Evolutionary conservation across 2,888 invertebrate genomes (phyloP).

Genomic region (Melinaea menophilus): DNA sequence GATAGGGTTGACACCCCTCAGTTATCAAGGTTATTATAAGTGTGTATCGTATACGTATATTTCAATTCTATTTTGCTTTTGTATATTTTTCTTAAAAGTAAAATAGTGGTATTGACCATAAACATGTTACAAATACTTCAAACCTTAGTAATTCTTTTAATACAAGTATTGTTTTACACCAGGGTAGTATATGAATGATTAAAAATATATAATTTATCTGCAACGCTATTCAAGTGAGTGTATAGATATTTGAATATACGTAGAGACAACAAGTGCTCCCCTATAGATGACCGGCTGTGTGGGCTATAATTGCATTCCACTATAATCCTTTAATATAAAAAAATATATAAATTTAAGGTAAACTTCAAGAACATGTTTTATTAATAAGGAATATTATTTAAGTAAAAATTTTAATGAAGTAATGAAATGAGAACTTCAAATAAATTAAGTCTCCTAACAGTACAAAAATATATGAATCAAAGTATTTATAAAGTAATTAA

Average conservation of each 20-base stretch:
- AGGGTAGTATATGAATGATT: neutral
- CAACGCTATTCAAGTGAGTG: slow-evolving; percentile 48
- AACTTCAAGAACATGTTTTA: too few relatives aligned
- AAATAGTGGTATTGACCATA: too few relatives aligned
- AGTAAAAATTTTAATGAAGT: too few relatives aligned
- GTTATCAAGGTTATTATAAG: slow-evolving; percentile 4
- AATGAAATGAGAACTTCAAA: too few relatives aligned
- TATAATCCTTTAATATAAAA: slow-evolving; percentile 31
- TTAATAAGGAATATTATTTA: too few relatives aligned
- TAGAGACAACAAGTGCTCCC: slow-evolving; percentile 53
- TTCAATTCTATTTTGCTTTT: too few relatives aligned
- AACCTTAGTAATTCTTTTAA: neutral
- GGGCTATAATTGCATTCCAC: slow-evolving; percentile 74
- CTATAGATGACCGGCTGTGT: slow-evolving; percentile 55
- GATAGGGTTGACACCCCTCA: slow-evolving; percentile 54
- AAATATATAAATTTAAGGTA: too few relatives aligned
- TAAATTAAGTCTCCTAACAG: too few relatives aligned
- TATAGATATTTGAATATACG: slow-evolving; percentile 59
- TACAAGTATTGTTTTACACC: neutral
- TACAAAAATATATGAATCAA: too few relatives aligned
- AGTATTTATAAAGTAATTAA: too few relatives aligned
- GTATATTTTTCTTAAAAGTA: too few relatives aligned
- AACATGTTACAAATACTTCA: too few relatives aligned
- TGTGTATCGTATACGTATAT: slow-evolving; percentile 1
- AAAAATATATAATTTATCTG: neutral